These are phyloP conservation scores for Stigmatopora argus DNA, from an alignment of 2,113 vertebrate species.

Conservation along the genomic window DNA sequence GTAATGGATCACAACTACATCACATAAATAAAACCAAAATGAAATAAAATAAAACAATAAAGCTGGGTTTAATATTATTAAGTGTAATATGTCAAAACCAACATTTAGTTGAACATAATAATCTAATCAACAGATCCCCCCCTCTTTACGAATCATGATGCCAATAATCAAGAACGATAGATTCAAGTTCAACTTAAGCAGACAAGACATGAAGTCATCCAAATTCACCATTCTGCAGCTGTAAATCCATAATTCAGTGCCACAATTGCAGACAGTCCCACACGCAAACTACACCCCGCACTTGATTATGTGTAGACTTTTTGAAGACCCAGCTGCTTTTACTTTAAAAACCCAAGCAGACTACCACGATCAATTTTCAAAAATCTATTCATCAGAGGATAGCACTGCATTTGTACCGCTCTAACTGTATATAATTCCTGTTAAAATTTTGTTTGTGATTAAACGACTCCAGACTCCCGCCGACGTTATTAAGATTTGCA, in stretches of 20 bases:
- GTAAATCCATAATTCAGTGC: not conserved
- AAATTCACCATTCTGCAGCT: not conserved
- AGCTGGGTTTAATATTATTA: not conserved
- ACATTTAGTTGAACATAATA: not conserved
- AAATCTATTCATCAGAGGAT: not conserved
- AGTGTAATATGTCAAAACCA: not conserved
- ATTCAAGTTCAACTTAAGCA: not conserved
- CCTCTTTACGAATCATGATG: not conserved
- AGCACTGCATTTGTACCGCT: not conserved
- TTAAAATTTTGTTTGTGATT: not conserved
- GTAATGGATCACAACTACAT: too few relatives aligned
- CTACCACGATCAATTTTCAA: not conserved
- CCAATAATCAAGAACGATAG: not conserved
- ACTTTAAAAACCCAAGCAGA: not conserved
- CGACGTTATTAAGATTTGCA: not conserved
- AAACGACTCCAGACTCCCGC: not conserved
- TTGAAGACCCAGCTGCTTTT: not conserved
- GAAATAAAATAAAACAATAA: not conserved
- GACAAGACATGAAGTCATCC: not conserved
- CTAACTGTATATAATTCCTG: not conserved
- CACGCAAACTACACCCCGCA: not conserved
- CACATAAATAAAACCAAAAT: not conserved
- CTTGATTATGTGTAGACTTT: not conserved
- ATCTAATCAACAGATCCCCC: not conserved
- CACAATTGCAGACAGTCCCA: constrained; percentile 2